Base-by-base conservation (phyloP, 2,797 vertebrate genomes). In the Stomatorhinus walkeri region DNA sequence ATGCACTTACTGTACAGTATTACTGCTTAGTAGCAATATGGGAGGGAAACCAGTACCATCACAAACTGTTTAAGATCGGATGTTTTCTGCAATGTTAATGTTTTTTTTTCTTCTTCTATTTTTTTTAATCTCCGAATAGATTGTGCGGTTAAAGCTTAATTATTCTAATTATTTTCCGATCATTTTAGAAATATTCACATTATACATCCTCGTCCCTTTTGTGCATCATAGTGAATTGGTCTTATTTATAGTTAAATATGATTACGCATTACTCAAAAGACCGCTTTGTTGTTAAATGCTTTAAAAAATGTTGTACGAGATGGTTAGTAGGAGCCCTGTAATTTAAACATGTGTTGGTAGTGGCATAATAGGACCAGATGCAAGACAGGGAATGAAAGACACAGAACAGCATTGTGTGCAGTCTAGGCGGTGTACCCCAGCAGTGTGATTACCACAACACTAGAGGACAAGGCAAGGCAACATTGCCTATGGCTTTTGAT, bases 401-500 rank as follows among this genome's bases (percentile, higher is more conserved):
- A 81, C 76, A 79, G 72, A 79, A 43, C 14, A 43, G 72, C 36
- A 81, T 46, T 81, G 76, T 81, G 76, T 81, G 61, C 49, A 22
- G 49, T 54, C 14, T 32, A 88, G 87, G 9, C 1, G 3, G 52
- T 32, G 16, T 52, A 24, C 12, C 22, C 40, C 48, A 36, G 87
- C 4, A 76, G 24, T 52, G 87, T 54, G 36, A 81, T 81, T 81
- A 81, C 12, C 40, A 46, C 36, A 81, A 19, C 40, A 46, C 2
- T 46, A n/a, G 40, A 81, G 76, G 76, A 81, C 90, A 87, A 56
- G 84, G 56, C 85, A 79, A 88, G 59, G 46, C 81, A 85, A 89
- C 87, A 61, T 81, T 46, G 36, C 76, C 40, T 36, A 51, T 87
- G 84, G 88, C 87, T 90, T 88, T 89, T 90, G 79, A 87, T 90